A percentile compares a stretch with the other conserved stretches of the same genome.
phyloP scores from a whole-genome alignment of 2,888 invertebrate species.

The Andrena bicolor region DNA sequence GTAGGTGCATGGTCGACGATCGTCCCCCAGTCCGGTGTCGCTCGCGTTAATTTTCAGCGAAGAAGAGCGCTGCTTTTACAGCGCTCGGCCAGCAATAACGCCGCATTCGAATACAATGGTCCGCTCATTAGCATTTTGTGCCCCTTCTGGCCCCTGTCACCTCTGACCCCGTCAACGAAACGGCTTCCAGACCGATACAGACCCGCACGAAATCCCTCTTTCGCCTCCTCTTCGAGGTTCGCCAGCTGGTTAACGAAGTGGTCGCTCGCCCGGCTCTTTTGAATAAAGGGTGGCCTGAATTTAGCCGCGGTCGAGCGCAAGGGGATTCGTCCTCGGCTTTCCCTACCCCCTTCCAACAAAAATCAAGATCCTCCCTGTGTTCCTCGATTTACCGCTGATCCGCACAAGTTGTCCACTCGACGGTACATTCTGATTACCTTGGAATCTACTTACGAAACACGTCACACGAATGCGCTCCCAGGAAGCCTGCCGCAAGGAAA shows the following conservation, averaged over 20 bases:
- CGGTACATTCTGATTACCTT: not conserved
- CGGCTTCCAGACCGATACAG: constrained; percentile 56
- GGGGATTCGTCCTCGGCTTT: constrained; percentile 18
- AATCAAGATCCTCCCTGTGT: constrained; percentile 24
- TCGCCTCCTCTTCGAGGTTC: constrained; percentile 26
- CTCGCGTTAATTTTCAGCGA: constrained; percentile 11
- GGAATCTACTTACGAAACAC: not conserved
- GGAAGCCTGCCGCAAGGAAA: not conserved
- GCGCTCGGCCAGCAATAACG: constrained; percentile 47
- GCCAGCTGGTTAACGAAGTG: constrained; percentile 48
- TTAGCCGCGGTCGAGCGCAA: not conserved
- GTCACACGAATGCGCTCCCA: not conserved
- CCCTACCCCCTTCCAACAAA: not conserved
- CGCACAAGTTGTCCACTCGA: not conserved
- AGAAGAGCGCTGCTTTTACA: constrained; percentile 27
- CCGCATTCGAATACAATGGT: constrained; percentile 81
- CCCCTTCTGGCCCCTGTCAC: constrained; percentile 76
- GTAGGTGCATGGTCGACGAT: not conserved
- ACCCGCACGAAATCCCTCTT: constrained; percentile 31
- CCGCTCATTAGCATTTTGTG: constrained; percentile 80
- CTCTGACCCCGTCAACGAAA: constrained; percentile 75
- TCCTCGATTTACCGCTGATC: not conserved
- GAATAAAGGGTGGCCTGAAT: constrained; percentile 27
- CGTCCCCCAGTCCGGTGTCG: not conserved
- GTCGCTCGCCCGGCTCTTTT: constrained; percentile 29